These are phyloP conservation scores for Sminthurides aquaticus DNA, from an alignment of 2,888 invertebrate species.

Conservation along the genomic window DNA sequence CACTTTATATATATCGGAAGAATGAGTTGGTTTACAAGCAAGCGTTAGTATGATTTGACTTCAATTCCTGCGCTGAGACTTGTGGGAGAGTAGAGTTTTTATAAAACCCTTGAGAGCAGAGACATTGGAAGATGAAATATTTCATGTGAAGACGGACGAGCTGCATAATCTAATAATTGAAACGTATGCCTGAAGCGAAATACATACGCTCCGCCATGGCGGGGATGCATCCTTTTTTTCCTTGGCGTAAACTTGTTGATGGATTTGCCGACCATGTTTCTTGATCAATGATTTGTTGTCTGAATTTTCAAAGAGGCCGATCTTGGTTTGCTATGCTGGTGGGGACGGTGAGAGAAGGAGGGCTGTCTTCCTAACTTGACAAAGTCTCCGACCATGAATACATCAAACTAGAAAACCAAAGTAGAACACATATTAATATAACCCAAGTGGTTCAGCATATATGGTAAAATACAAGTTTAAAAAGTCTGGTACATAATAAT, in stretches of 20 bases:
- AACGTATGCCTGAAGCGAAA: background rate
- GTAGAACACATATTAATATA: background rate
- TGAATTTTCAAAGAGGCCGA: background rate
- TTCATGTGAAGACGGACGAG: conserved; percentile 11
- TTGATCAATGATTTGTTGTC: background rate
- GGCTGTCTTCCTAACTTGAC: too few species aligned
- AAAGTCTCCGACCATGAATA: too few species aligned
- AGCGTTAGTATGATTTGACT: background rate
- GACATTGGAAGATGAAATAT: conserved; percentile 7
- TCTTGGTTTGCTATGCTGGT: too few species aligned
- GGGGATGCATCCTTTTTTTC: background rate
- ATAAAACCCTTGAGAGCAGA: background rate
- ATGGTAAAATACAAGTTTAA: too few species aligned
- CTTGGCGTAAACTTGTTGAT: background rate
- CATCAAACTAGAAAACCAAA: background rate
- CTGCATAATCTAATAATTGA: conserved; percentile 10
- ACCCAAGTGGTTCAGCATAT: too few species aligned
- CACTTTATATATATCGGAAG: background rate
- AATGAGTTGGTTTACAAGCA: background rate
- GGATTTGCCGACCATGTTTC: background rate
- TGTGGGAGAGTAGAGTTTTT: background rate
- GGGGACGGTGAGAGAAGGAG: too few species aligned
- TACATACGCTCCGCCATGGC: background rate
- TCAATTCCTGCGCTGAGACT: too few species aligned
- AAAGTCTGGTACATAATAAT: too few species aligned